Evolutionary conservation across 2,113 vertebrate species (phyloP).

Genomic region (Laterallus jamaicensis): DNA sequence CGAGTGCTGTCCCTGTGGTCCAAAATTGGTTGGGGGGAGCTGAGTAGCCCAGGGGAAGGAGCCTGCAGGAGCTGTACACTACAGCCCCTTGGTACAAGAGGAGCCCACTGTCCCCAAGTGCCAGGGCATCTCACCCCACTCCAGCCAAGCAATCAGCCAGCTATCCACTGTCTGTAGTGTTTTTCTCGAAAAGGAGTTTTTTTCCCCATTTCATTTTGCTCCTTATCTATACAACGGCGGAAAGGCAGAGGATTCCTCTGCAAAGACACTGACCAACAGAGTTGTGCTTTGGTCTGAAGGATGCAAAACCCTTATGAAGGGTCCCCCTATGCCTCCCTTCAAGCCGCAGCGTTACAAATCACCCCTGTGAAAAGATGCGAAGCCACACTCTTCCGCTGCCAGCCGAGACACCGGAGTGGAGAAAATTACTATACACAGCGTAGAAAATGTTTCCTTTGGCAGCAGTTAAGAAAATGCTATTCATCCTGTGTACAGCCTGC

Average conservation of each 20-base stretch:
- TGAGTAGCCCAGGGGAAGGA: neutral
- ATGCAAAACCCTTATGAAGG: neutral
- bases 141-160: neutral
- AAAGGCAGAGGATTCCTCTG: neutral
- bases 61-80: neutral
- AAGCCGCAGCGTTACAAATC: neutral
- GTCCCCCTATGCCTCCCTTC: neutral
- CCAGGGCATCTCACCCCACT: neutral
- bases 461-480: slow-evolving; percentile 43
- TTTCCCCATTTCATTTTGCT: neutral
- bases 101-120: neutral
- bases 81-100: neutral
- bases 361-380: neutral
- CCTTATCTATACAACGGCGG: neutral
- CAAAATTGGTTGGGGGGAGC: neutral
- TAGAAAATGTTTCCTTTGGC: slow-evolving; percentile 48
- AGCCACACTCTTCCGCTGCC: neutral
- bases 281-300: neutral
- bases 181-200: neutral
- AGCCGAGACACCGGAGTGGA: neutral
- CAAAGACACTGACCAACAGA: neutral
- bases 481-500: slow-evolving; percentile 18
- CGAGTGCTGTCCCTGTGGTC: neutral
- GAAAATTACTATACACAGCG: neutral
- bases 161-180: neutral